A percentile compares a stretch with the other conserved stretches of the same genome.
Evolutionary conservation across 2,797 vertebrate species (phyloP).

Genomic region (Myripristis murdjan): DNA sequence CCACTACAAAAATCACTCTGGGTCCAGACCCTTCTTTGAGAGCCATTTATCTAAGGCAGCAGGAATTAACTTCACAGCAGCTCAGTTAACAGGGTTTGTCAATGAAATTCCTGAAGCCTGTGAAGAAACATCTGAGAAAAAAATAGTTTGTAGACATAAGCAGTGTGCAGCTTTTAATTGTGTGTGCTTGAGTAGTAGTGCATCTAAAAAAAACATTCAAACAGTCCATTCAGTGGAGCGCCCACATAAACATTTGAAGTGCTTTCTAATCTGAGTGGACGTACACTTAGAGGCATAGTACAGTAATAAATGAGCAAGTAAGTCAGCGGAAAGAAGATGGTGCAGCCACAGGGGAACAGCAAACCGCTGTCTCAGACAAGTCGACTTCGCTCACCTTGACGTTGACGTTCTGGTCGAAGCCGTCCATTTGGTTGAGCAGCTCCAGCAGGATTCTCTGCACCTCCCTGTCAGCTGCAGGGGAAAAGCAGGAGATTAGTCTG

Average conservation of each 20-base stretch:
- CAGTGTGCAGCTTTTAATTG: neutral
- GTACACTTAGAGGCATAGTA: too few relatives aligned
- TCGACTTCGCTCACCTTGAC: conserved; percentile 89
- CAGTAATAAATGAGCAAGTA: too few relatives aligned
- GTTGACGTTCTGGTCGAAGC: conserved; percentile 96
- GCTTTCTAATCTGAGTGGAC: conserved; percentile 12
- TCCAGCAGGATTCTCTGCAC: conserved; percentile 95
- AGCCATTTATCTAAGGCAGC: neutral
- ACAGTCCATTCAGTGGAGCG: conserved; percentile 17
- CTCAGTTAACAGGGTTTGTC: neutral
- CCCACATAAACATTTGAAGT: neutral
- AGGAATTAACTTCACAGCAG: neutral
- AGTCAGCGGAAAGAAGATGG: conserved; percentile 7
- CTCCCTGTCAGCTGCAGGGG: conserved; percentile 90
- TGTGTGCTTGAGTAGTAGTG: neutral
- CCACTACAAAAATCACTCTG: neutral
- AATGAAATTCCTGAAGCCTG: neutral
- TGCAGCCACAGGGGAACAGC: conserved; percentile 17
- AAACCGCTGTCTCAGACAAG: conserved; percentile 14
- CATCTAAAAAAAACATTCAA: neutral
- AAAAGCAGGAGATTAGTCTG: neutral
- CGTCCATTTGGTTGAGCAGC: conserved; percentile 97
- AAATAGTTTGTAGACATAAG: neutral
- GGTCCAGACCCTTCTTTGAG: neutral
- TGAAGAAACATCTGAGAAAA: neutral